Evolutionary conservation across 2,113 vertebrate genomes (phyloP).

Genomic region (Spheniscus mendiculus): DNA sequence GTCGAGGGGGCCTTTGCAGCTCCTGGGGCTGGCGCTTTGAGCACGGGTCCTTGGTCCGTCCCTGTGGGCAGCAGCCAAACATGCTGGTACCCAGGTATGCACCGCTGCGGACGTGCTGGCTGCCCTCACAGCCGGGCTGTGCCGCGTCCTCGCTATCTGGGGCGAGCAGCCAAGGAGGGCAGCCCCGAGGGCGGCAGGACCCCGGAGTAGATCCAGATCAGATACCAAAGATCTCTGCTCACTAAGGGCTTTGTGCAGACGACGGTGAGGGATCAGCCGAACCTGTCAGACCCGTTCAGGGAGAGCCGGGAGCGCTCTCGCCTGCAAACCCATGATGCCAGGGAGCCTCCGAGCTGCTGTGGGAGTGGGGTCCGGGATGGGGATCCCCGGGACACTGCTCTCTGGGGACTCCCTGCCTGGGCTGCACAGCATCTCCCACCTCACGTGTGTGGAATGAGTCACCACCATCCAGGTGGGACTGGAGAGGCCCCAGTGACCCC

Average conservation of each 20-base stretch:
- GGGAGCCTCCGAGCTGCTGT: background rate
- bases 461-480: background rate
- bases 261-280: background rate
- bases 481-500: background rate
- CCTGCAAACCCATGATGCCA: too few species aligned
- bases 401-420: background rate
- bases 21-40: accelerated
- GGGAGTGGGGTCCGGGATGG: accelerated
- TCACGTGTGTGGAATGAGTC: background rate
- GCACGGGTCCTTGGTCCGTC: accelerated
- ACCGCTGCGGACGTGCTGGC: accelerated
- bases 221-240: background rate
- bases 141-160: accelerated
- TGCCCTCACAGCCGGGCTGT: background rate
- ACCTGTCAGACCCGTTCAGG: background rate
- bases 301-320: accelerated
- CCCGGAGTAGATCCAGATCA: background rate
- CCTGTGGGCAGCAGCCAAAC: accelerated
- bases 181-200: background rate
- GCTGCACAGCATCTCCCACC: accelerated
- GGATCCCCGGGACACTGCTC: accelerated
- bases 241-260: background rate
- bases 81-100: background rate
- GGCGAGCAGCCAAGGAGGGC: background rate
- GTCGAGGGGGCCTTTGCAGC: background rate